Conservation (phyloP, 2,888 invertebrate species). For the Mamestra brassicae region DNA sequence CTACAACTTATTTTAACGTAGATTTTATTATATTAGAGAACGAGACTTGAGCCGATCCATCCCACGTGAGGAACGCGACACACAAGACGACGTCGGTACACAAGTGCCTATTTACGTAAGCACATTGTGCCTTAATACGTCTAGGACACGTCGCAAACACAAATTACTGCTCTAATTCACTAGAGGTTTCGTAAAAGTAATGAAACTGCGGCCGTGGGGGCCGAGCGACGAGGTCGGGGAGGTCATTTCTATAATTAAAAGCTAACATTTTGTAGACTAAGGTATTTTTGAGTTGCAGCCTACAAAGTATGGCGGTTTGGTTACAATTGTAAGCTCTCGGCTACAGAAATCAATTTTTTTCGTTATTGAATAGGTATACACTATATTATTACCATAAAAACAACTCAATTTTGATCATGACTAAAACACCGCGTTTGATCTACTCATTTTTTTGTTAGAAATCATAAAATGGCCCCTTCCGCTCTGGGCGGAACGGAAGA, state of each 20-base stretch:
- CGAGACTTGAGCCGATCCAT: slow-evolving; percentile 18
- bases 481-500: too few relatives aligned
- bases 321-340: background rate
- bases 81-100: slow-evolving; percentile 28
- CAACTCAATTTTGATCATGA: too few relatives aligned
- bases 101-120: slow-evolving; percentile 62
- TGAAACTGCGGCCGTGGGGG: slow-evolving; percentile 79
- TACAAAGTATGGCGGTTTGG: slow-evolving; percentile 2
- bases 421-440: too few relatives aligned
- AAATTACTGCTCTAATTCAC: slow-evolving; percentile 89
- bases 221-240: slow-evolving; percentile 70
- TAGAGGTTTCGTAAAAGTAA: slow-evolving; percentile 86
- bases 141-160: slow-evolving; percentile 86
- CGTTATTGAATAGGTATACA: background rate
- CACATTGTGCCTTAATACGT: slow-evolving; percentile 69
- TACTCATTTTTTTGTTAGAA: too few relatives aligned
- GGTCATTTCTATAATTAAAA: slow-evolving; percentile 77
- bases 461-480: too few relatives aligned
- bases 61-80: slow-evolving; percentile 17
- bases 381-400: too few relatives aligned
- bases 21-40: background rate
- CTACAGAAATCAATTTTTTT: background rate
- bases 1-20: too few relatives aligned
- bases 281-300: slow-evolving; percentile 33
- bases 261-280: slow-evolving; percentile 60